Conservation (phyloP, 1,140 invertebrate genomes). For the Goniozus legneri region DNA sequence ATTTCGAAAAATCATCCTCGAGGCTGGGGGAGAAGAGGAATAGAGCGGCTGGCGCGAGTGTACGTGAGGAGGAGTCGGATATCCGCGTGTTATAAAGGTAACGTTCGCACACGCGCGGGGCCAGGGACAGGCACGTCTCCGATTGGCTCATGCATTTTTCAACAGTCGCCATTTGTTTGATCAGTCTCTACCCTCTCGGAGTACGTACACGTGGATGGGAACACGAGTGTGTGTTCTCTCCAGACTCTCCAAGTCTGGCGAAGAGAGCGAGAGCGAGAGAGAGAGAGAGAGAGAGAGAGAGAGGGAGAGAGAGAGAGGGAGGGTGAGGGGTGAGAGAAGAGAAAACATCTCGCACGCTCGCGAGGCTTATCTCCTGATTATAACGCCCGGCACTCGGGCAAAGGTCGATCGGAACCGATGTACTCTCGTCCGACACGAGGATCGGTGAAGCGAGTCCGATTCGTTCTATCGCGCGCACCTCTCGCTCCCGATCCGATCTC, state of each 20-base stretch:
- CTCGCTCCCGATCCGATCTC: no score
- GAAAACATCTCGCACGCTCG: conserved; percentile 6
- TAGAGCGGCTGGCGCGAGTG: neutral
- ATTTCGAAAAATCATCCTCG: neutral
- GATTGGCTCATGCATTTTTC: conserved; percentile 34
- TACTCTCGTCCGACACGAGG: no score
- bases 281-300: neutral
- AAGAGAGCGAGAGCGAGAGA: no score
- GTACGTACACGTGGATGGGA: no score
- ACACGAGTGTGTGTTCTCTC: no score
- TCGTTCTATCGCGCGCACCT: no score
- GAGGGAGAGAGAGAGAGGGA: conserved; percentile 3
- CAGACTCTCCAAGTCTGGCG: no score
- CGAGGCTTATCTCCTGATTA: no score
- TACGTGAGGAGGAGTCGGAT: neutral
- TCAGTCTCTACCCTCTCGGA: conserved; percentile 19
- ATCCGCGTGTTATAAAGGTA: neutral
- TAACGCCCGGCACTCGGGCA: no score
- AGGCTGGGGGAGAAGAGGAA: neutral
- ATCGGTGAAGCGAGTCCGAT: no score
- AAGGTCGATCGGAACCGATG: no score
- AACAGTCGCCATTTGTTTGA: conserved; percentile 29
- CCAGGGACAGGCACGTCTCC: conserved; percentile 13
- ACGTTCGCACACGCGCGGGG: neutral
- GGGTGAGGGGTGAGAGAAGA: no score